These are phyloP conservation scores for Drosophila baimaii DNA, from an alignment of 1,140 invertebrate genomes.

Conservation along the genomic window DNA sequence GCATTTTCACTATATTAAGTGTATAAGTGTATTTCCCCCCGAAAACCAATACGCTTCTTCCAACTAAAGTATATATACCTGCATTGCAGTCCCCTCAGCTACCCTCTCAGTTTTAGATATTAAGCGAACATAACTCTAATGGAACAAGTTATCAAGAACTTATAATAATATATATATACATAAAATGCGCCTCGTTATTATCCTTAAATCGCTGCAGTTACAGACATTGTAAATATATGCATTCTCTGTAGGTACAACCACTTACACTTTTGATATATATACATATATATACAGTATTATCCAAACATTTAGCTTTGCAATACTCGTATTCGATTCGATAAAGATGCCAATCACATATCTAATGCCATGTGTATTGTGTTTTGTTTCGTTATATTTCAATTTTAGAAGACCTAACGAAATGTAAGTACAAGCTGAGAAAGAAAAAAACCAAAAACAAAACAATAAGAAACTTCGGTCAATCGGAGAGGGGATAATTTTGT, in stretches of 20 bases:
- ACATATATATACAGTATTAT: not conserved
- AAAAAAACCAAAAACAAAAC: constrained; percentile 16
- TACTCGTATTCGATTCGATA: constrained; percentile 18
- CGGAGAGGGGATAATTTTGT: constrained; percentile 3
- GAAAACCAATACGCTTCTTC: constrained; percentile 35
- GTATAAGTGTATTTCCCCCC: constrained; percentile 11
- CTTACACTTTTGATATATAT: not conserved
- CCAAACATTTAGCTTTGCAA: constrained; percentile 13
- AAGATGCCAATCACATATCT: constrained; percentile 47
- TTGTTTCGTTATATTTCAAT: constrained; percentile 70
- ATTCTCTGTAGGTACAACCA: constrained; percentile 11
- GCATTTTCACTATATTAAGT: not conserved
- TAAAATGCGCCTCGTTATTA: constrained; percentile 53
- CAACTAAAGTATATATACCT: constrained; percentile 25
- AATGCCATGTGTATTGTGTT: constrained; percentile 72
- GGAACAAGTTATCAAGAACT: constrained; percentile 65
- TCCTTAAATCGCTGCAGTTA: constrained; percentile 37
- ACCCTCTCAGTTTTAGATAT: constrained; percentile 14
- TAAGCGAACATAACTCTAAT: constrained; percentile 61
- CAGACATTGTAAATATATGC: constrained; percentile 49
- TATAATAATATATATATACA: constrained; percentile 8
- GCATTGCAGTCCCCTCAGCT: constrained; percentile 43
- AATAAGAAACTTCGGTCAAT: constrained; percentile 2
- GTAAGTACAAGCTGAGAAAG: constrained; percentile 71
- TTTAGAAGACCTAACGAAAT: constrained; percentile 70